These are phyloP conservation scores for Sisor rabdophorus DNA, from an alignment of 2,113 vertebrate species.

Conservation along the genomic window DNA sequence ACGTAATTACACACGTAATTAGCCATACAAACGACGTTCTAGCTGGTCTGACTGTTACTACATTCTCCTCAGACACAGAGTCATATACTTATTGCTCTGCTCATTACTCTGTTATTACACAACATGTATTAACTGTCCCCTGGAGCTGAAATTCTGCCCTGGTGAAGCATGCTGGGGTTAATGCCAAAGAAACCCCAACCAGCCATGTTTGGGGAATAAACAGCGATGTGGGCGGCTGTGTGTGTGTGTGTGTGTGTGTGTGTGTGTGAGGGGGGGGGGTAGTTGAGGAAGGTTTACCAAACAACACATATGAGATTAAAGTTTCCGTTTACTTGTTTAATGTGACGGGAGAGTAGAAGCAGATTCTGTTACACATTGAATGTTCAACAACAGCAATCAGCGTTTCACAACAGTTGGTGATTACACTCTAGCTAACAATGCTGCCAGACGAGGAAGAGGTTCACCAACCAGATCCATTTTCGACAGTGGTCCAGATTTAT, in stretches of 20 bases:
- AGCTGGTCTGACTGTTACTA: neutral
- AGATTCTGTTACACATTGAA: neutral
- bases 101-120: slow-evolving; percentile 34
- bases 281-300: neutral
- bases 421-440: too few species aligned
- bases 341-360: neutral
- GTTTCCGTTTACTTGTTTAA: neutral
- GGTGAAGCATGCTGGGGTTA: neutral
- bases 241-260: too few species aligned
- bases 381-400: too few species aligned
- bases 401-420: too few species aligned
- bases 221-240: neutral
- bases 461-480: too few species aligned
- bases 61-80: slow-evolving; percentile 32
- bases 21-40: neutral
- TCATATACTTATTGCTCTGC: slow-evolving; percentile 8
- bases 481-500: too few species aligned
- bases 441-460: too few species aligned
- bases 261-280: neutral
- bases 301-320: neutral
- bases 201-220: slow-evolving; percentile 17
- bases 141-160: neutral
- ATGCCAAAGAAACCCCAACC: slow-evolving; percentile 7
- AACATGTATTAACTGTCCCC: slow-evolving; percentile 12
- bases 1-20: neutral